Percentiles rank a stretch among this genome's conserved stretches.
Evolutionary conservation across 2,888 invertebrate genomes (phyloP).

Genomic region (Erebia ligea): DNA sequence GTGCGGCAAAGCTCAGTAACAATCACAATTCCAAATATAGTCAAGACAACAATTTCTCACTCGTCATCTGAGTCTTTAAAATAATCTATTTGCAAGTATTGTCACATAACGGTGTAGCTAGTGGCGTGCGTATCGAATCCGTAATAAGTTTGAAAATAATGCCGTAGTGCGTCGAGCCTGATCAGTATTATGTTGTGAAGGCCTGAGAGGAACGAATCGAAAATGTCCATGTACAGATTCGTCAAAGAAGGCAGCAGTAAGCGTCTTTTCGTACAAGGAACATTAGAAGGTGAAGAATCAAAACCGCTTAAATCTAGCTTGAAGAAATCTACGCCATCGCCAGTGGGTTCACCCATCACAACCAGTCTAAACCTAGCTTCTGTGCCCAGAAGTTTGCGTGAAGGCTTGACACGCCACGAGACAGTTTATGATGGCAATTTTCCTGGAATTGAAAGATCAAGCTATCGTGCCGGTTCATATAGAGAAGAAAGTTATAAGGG

Average conservation of each 20-base stretch:
- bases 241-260: conserved; percentile 86
- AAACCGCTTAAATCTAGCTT: conserved; percentile 80
- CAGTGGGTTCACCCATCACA: conserved; percentile 85
- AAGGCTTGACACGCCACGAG: conserved; percentile 77
- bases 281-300: conserved; percentile 85
- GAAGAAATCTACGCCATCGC: conserved; percentile 74
- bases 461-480: conserved; percentile 71
- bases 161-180: conserved; percentile 57
- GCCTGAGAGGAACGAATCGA: conserved; percentile 58
- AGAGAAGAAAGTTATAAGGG: conserved; percentile 75
- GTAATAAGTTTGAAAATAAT: conserved; percentile 56
- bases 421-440: conserved; percentile 79
- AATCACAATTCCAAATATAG: conserved; percentile 39
- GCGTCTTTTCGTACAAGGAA: conserved; percentile 90
- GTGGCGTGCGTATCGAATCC: conserved; percentile 69
- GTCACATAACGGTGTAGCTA: conserved; percentile 50
- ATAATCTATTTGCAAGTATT: conserved; percentile 47
- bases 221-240: conserved; percentile 91
- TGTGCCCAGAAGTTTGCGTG: conserved; percentile 80
- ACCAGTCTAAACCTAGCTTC: conserved; percentile 84
- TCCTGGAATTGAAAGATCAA: conserved; percentile 73
- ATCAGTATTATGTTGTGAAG: conserved; percentile 67
- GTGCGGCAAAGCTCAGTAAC: conserved; percentile 27
- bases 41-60: conserved; percentile 43
- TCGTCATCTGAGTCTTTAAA: conserved; percentile 40